phyloP scores from a whole-genome alignment of 2,113 vertebrate species.

The Gymnobelideus leadbeateri region DNA sequence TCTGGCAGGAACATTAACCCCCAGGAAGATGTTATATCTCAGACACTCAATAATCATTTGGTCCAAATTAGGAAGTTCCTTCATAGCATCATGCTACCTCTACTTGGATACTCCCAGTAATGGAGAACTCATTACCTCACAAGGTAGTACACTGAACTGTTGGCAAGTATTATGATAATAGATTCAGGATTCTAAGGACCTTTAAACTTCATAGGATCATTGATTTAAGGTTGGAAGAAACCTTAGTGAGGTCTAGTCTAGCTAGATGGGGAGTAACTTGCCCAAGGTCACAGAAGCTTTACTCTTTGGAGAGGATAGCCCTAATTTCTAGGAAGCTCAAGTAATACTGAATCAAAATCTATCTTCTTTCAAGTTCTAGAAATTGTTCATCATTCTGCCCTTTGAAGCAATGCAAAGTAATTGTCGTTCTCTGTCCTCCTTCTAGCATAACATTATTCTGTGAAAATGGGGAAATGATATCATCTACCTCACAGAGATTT shows the following conservation, averaged over 20 bases:
- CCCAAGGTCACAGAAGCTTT: too few relatives aligned
- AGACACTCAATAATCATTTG: too few relatives aligned
- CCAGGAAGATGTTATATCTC: too few relatives aligned
- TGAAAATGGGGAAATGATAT: too few relatives aligned
- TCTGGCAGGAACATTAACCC: too few relatives aligned
- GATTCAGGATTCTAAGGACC: background rate
- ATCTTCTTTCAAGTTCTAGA: too few relatives aligned
- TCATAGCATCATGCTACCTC: background rate
- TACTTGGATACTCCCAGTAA: background rate
- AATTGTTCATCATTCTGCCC: too few relatives aligned
- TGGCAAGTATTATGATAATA: background rate
- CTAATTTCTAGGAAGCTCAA: background rate
- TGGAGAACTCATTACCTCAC: background rate
- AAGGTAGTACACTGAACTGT: background rate
- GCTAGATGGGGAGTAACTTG: background rate
- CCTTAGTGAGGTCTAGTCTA: background rate
- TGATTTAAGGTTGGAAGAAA: background rate
- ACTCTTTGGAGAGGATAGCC: background rate
- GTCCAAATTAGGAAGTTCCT: background rate
- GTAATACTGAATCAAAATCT: too few relatives aligned
- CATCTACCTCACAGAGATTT: too few relatives aligned
- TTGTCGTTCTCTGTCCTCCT: too few relatives aligned
- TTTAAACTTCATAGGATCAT: background rate
- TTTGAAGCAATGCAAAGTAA: too few relatives aligned
- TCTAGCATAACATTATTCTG: too few relatives aligned